phyloP scores from a whole-genome alignment of 2,113 vertebrate genomes.

The Phycodurus eques region DNA sequence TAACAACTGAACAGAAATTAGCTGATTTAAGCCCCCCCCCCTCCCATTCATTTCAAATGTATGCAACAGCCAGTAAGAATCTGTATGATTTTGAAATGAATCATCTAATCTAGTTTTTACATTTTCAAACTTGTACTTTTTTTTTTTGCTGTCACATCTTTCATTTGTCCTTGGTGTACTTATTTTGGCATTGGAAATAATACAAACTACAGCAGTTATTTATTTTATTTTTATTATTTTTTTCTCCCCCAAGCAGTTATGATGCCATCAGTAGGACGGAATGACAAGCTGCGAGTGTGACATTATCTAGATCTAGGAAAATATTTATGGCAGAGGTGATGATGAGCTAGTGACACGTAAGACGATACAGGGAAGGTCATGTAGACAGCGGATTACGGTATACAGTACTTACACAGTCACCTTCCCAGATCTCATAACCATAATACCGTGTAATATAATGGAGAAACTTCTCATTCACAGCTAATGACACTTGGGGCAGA shows the following conservation, averaged over 20 bases:
- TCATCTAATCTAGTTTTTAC: neutral
- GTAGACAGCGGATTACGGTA: slow-evolving; percentile 50
- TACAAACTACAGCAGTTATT: slow-evolving; percentile 14
- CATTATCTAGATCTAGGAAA: slow-evolving; percentile 35
- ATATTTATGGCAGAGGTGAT: slow-evolving; percentile 49
- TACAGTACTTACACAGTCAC: slow-evolving; percentile 22
- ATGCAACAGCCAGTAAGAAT: neutral
- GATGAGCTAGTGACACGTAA: slow-evolving; percentile 49
- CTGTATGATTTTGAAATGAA: neutral
- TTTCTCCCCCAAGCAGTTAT: slow-evolving; percentile 33
- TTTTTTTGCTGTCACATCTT: neutral
- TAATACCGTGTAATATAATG: slow-evolving; percentile 48
- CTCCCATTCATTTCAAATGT: neutral
- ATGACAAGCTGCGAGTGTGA: slow-evolving; percentile 31
- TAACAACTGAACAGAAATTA: neutral
- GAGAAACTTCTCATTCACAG: slow-evolving; percentile 53
- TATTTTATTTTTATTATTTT: neutral
- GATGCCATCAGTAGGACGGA: slow-evolving; percentile 26
- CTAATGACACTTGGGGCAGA: slow-evolving; percentile 56
- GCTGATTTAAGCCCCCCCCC: neutral
- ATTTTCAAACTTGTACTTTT: neutral
- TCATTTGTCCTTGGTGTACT: slow-evolving; percentile 32
- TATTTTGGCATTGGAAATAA: slow-evolving; percentile 44
- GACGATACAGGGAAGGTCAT: slow-evolving; percentile 50
- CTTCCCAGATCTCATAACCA: slow-evolving; percentile 48